Evolutionary conservation across 2,888 invertebrate species (phyloP).

Genomic region (Papilio demoleus): DNA sequence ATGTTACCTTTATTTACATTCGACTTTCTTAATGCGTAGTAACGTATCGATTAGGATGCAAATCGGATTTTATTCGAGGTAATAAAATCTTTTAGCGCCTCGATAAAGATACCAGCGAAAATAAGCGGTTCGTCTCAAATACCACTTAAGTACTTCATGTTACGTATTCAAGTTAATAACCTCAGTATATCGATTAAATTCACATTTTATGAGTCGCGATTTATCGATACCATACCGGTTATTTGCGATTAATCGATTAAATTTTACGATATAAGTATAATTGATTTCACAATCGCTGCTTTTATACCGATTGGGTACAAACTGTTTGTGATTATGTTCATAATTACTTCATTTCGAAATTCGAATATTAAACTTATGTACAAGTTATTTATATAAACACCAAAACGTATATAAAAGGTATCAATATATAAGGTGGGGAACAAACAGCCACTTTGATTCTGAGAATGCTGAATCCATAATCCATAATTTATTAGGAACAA

Average conservation of each 20-base stretch:
- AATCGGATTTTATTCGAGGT: conserved; percentile 20
- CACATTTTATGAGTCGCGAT: conserved; percentile 56
- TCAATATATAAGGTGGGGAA: too few relatives aligned
- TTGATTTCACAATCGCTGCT: conserved; percentile 56
- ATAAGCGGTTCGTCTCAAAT: conserved; percentile 37
- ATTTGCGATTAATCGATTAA: conserved; percentile 49
- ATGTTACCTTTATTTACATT: too few relatives aligned
- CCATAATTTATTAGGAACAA: too few relatives aligned
- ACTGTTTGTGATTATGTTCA: conserved; percentile 17
- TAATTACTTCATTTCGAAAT: conserved; percentile 1
- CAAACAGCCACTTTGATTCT: too few relatives aligned
- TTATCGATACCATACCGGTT: conserved; percentile 56
- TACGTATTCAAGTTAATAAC: conserved; percentile 47
- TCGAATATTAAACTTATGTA: not conserved
- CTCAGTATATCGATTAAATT: conserved; percentile 51
- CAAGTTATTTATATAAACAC: not conserved
- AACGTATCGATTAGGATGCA: conserved; percentile 36
- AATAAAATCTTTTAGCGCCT: conserved; percentile 35
- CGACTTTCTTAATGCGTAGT: too few relatives aligned
- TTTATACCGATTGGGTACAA: conserved; percentile 23
- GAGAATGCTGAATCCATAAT: too few relatives aligned
- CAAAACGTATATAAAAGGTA: too few relatives aligned
- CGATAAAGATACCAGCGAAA: conserved; percentile 30
- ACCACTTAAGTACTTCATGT: conserved; percentile 48
- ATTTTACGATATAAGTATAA: conserved; percentile 55